These are phyloP conservation scores for Zoroaster sp. DNA, from an alignment of 53 echinoderm and acorn worm species.

Conservation along the genomic window DNA sequence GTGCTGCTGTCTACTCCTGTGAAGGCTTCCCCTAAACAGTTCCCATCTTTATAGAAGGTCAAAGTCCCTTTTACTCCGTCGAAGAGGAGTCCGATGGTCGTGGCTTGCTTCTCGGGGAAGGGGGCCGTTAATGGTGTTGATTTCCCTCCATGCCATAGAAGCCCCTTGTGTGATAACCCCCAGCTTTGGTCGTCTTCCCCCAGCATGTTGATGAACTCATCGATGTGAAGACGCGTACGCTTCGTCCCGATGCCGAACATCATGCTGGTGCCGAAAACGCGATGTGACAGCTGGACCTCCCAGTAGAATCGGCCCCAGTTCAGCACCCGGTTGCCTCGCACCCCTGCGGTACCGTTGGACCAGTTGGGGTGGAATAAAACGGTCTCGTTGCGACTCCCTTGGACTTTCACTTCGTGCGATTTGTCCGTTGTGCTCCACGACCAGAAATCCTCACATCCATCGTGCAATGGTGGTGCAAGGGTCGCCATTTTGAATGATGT, in stretches of 20 bases:
- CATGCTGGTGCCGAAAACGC: slow-evolving; percentile 94
- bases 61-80: slow-evolving; percentile 90
- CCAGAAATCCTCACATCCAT: slow-evolving; percentile 89
- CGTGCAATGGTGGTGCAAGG: slow-evolving; percentile 26
- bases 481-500: slow-evolving; percentile 63
- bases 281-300: slow-evolving; percentile 76
- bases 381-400: slow-evolving; percentile 61
- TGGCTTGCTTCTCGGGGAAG: slow-evolving; percentile 74
- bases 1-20: slow-evolving; percentile 61
- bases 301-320: slow-evolving; percentile 76
- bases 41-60: slow-evolving; percentile 85
- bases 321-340: slow-evolving; percentile 78
- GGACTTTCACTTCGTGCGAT: slow-evolving; percentile 80
- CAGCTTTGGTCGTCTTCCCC: slow-evolving; percentile 86
- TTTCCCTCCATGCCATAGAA: slow-evolving; percentile 82
- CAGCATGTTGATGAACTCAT: slow-evolving; percentile 89
- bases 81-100: slow-evolving; percentile 79
- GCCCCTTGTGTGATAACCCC: slow-evolving; percentile 95
- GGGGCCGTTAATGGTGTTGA: slow-evolving; percentile 81
- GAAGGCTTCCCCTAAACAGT: slow-evolving; percentile 81
- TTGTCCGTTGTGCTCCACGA: slow-evolving; percentile 84
- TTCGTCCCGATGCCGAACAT: slow-evolving; percentile 93
- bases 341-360: slow-evolving; percentile 94
- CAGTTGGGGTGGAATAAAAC: slow-evolving; percentile 91
- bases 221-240: slow-evolving; percentile 75